These are phyloP conservation scores for Conopomorpha cramerella DNA, from an alignment of 1,140 invertebrate genomes.

Conservation along the genomic window DNA sequence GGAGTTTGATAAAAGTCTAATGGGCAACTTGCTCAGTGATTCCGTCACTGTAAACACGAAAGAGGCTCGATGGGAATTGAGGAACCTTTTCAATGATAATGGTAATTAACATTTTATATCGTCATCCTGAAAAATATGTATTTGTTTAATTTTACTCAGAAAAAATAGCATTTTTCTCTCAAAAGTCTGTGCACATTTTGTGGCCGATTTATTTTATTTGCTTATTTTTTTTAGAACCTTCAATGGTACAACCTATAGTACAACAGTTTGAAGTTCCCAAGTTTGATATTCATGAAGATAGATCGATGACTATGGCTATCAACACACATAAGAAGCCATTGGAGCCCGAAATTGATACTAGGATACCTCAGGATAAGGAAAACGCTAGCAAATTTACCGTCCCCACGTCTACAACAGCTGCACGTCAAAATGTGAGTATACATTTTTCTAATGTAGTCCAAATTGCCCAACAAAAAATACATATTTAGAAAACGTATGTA, in stretches of 20 bases:
- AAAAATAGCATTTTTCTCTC: no score
- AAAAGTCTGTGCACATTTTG: no score
- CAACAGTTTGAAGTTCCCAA: slow-evolving; percentile 43
- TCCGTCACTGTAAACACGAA: slow-evolving; percentile 67
- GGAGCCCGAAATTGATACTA: slow-evolving; percentile 19
- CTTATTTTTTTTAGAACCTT: slow-evolving; percentile 25
- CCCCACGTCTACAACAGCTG: slow-evolving; percentile 9
- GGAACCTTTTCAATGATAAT: slow-evolving; percentile 52
- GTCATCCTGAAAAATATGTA: slow-evolving; percentile 3
- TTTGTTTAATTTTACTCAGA: no score
- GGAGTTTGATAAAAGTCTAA: slow-evolving; percentile 53
- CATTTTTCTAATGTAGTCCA: neutral
- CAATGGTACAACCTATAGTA: slow-evolving; percentile 43
- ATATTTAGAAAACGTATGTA: neutral
- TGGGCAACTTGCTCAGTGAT: slow-evolving; percentile 47
- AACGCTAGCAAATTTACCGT: slow-evolving; percentile 37
- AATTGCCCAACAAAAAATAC: neutral
- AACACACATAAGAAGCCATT: slow-evolving; percentile 32
- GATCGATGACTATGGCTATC: slow-evolving; percentile 61
- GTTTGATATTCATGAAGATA: slow-evolving; percentile 67
- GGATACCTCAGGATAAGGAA: slow-evolving; percentile 39
- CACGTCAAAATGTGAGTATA: slow-evolving; percentile 26
- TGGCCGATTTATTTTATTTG: no score
- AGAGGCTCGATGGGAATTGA: slow-evolving; percentile 56
- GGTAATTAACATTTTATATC: slow-evolving; percentile 19